Percentiles rank a stretch among this genome's conserved stretches.
These are phyloP conservation scores for Cryptocephalus moraei DNA, from an alignment of 2,888 invertebrate species.

Conservation along the genomic window DNA sequence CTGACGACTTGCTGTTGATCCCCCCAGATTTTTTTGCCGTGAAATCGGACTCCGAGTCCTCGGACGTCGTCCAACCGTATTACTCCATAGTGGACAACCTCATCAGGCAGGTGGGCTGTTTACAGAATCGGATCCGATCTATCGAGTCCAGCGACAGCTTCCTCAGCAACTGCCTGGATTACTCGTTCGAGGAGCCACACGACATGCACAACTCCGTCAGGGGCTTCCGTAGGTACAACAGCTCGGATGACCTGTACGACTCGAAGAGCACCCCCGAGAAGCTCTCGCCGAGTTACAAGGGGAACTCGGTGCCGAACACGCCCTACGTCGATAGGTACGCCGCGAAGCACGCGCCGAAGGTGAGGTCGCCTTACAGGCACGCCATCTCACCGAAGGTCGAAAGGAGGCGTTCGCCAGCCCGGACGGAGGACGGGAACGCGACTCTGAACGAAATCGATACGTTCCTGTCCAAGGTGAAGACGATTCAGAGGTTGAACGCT, in stretches of 20 bases:
- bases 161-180: constrained; percentile 20
- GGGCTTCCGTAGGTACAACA: constrained; percentile 21
- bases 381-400: neutral
- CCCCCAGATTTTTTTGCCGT: constrained; percentile 65
- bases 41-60: constrained; percentile 36
- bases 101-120: constrained; percentile 51
- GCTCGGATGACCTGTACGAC: constrained; percentile 24
- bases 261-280: constrained; percentile 34
- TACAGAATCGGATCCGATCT: constrained; percentile 40
- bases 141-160: constrained; percentile 38
- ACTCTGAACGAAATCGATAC: constrained; percentile 29
- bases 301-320: constrained; percentile 30
- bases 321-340: constrained; percentile 21
- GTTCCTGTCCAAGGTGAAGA: constrained; percentile 32
- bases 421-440: constrained; percentile 11
- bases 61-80: constrained; percentile 40
- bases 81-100: constrained; percentile 50
- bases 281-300: constrained; percentile 24
- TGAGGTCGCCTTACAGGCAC: neutral
- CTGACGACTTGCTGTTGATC: constrained; percentile 68
- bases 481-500: constrained; percentile 24
- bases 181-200: constrained; percentile 10
- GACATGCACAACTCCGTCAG: constrained; percentile 13
- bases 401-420: neutral
- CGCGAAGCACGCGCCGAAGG: constrained; percentile 8